A percentile compares a stretch with the other conserved stretches of the same genome.
Conservation (phyloP, 2,888 invertebrate genomes). For the Boloria euphrosyne region DNA sequence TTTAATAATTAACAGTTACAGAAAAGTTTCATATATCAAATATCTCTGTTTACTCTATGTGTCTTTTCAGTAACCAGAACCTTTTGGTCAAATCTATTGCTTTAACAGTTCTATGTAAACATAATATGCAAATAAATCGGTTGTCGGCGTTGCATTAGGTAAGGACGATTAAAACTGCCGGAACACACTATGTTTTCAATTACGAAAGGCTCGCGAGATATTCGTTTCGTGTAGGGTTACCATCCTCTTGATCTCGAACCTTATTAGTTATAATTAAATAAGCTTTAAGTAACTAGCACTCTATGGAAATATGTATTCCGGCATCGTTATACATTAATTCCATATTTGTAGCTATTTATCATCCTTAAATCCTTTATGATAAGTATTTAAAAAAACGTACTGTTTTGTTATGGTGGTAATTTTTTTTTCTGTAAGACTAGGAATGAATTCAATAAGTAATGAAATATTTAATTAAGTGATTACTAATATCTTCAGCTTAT, state of each 20-base stretch:
- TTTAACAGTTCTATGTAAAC: slow-evolving; percentile 36
- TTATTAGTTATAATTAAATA: not conserved
- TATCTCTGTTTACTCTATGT: not conserved
- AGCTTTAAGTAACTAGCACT: not conserved
- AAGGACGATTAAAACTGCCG: slow-evolving; percentile 77
- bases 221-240: slow-evolving; percentile 64
- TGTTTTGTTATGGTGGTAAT: no score
- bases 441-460: no score
- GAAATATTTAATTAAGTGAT: no score
- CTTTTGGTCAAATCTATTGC: not conserved
- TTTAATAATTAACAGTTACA: not conserved
- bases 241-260: slow-evolving; percentile 11
- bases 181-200: slow-evolving; percentile 78
- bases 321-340: no score
- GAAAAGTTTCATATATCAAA: not conserved
- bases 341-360: no score
- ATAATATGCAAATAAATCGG: slow-evolving; percentile 50
- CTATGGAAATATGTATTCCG: not conserved
- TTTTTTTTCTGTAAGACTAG: no score
- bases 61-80: not conserved
- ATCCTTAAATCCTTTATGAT: no score
- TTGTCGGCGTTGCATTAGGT: slow-evolving; percentile 53
- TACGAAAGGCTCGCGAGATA: slow-evolving; percentile 77
- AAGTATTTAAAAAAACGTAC: no score
- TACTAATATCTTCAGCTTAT: no score